phyloP scores from a whole-genome alignment of 2,888 invertebrate genomes.

The Peribatodes rhomboidaria region DNA sequence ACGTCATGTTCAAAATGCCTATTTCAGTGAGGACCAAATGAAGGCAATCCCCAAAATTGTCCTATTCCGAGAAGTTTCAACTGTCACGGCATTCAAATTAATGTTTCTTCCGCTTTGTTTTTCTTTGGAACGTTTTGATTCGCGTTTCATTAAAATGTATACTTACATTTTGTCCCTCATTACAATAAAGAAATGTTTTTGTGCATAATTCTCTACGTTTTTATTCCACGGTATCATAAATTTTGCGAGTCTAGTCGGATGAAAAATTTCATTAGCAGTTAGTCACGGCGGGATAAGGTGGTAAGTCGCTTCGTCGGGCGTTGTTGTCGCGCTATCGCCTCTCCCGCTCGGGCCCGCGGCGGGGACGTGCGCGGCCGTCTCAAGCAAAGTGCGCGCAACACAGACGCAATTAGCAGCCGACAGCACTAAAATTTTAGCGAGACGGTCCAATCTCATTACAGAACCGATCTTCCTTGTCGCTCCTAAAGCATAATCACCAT shows the following conservation, averaged over 20 bases:
- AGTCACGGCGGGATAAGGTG: constrained; percentile 62
- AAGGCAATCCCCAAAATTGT: constrained; percentile 83
- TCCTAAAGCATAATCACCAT: constrained; percentile 85
- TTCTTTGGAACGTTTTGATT: constrained; percentile 77
- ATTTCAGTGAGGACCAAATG: constrained; percentile 78
- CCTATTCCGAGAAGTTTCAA: constrained; percentile 80
- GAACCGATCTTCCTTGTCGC: constrained; percentile 85
- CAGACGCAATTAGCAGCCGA: constrained; percentile 83
- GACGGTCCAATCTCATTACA: constrained; percentile 85
- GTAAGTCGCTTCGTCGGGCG: constrained; percentile 49
- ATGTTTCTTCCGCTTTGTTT: constrained; percentile 84
- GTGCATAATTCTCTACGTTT: constrained; percentile 50
- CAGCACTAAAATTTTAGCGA: constrained; percentile 85
- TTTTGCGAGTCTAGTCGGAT: constrained; percentile 56
- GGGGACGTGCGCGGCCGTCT: constrained; percentile 23
- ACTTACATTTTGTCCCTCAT: constrained; percentile 56
- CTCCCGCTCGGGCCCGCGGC: constrained; percentile 31
- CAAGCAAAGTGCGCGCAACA: constrained; percentile 54
- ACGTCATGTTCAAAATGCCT: constrained; percentile 82
- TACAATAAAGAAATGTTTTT: constrained; percentile 49
- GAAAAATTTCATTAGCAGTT: constrained; percentile 70
- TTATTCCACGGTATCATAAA: constrained; percentile 52
- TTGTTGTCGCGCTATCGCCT: constrained; percentile 42
- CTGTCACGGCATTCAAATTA: constrained; percentile 84
- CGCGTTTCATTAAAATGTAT: constrained; percentile 66